A percentile compares a stretch with the other conserved stretches of the same genome.
phyloP scores from a whole-genome alignment of 2,113 vertebrate species.

The Protobothrops flavoviridis region DNA sequence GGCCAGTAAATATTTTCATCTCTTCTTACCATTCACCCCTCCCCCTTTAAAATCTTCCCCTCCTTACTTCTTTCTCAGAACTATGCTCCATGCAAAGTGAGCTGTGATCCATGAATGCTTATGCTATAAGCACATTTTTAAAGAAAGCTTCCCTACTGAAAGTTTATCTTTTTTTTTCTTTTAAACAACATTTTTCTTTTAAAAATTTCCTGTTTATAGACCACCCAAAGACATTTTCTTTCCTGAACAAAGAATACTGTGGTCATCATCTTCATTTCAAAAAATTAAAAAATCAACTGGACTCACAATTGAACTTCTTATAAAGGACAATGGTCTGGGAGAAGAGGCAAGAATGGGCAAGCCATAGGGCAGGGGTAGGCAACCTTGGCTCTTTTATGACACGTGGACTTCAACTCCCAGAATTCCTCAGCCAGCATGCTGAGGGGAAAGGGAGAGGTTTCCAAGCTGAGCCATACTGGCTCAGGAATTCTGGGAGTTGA shows the following conservation, averaged over 20 bases:
- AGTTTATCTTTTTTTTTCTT: neutral
- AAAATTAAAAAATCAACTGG: neutral
- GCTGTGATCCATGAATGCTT: neutral
- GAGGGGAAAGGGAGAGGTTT: too few relatives aligned
- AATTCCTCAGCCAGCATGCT: too few relatives aligned
- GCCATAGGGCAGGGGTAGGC: too few relatives aligned
- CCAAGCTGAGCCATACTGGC: too few relatives aligned
- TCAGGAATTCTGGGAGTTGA: too few relatives aligned
- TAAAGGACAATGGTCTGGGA: too few relatives aligned
- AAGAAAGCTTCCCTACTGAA: neutral
- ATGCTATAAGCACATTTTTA: neutral
- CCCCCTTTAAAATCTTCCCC: neutral
- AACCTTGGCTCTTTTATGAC: too few relatives aligned
- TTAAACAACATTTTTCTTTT: neutral
- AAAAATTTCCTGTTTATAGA: neutral
- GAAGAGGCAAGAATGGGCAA: too few relatives aligned
- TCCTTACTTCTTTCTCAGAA: neutral
- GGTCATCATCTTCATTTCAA: neutral
- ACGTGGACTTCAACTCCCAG: too few relatives aligned
- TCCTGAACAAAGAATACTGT: neutral
- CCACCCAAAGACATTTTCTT: neutral
- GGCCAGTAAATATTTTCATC: neutral
- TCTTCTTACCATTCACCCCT: neutral
- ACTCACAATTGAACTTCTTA: neutral
- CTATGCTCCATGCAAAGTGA: neutral